phyloP scores from a whole-genome alignment of 1,140 invertebrate genomes.

The Copidosoma floridanum region DNA sequence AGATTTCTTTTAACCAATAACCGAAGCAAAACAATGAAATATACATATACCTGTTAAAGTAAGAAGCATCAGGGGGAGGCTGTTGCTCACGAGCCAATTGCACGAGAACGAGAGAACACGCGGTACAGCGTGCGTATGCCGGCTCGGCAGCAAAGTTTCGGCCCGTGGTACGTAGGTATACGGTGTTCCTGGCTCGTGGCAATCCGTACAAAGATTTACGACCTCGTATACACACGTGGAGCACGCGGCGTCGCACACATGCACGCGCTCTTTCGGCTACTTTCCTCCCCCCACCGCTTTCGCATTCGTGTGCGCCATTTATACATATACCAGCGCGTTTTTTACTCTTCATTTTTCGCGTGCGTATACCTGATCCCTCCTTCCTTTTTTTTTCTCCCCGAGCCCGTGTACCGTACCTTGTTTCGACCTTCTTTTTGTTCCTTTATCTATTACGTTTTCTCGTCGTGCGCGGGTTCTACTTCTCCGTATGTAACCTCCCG shows the following conservation, averaged over 20 bases:
- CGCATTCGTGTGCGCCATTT: neutral
- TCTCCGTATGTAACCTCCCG: conserved; percentile 1
- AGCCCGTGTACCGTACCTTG: neutral
- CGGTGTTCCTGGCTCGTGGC: conserved; percentile 13
- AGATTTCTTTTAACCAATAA: too few species aligned
- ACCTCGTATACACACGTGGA: conserved; percentile 1
- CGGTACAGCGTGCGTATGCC: conserved; percentile 9
- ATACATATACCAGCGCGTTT: neutral
- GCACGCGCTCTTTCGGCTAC: neutral
- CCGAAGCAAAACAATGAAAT: too few species aligned
- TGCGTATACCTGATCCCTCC: too few species aligned
- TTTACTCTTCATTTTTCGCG: neutral
- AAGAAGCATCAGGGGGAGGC: too few species aligned
- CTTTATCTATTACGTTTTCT: conserved; percentile 12
- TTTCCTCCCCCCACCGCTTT: neutral
- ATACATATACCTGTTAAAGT: too few species aligned
- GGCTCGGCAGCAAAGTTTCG: conserved; percentile 15
- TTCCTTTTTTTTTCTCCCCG: neutral
- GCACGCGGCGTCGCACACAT: neutral
- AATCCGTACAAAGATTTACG: conserved; percentile 23
- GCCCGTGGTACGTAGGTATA: too few species aligned
- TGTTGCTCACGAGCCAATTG: too few species aligned
- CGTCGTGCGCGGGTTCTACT: too few species aligned
- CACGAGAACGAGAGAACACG: too few species aligned
- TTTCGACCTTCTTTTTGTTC: neutral